Evolutionary conservation across 2,888 invertebrate species (phyloP).

Genomic region (Coelinius sp.): DNA sequence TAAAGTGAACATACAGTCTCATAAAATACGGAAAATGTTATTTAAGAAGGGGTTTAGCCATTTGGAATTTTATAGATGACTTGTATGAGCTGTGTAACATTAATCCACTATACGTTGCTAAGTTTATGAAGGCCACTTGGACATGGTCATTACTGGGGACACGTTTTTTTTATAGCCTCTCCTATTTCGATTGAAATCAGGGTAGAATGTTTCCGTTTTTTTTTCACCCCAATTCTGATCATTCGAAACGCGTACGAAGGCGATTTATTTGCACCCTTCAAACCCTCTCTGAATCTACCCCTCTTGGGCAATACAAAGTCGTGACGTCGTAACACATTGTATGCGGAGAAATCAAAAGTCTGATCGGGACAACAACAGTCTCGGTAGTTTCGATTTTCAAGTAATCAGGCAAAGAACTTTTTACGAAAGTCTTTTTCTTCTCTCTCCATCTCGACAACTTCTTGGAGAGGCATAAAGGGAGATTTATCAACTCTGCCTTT

Average conservation of each 20-base stretch:
- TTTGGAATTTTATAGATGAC: constrained; percentile 17
- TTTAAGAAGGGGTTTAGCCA: constrained; percentile 38
- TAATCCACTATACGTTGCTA: background rate
- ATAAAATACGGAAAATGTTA: constrained; percentile 49
- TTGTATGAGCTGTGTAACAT: constrained; percentile 3
- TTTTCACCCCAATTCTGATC: constrained; percentile 7
- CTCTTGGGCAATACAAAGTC: background rate
- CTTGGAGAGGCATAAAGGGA: background rate
- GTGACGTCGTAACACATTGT: background rate
- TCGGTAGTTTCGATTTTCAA: background rate
- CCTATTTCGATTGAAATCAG: constrained; percentile 3
- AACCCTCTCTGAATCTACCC: background rate
- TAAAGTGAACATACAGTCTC: constrained; percentile 50
- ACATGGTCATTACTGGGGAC: constrained; percentile 13
- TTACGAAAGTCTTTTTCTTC: background rate
- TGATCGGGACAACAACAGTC: background rate
- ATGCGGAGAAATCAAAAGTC: background rate
- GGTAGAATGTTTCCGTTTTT: background rate
- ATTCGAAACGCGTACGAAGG: constrained; percentile 17
- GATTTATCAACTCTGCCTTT: background rate
- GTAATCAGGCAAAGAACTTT: background rate
- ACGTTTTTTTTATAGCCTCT: constrained; percentile 12
- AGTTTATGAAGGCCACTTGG: background rate
- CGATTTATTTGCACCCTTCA: constrained; percentile 2
- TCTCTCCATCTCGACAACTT: background rate